A percentile compares a stretch with the other conserved stretches of the same genome.
phyloP scores from a whole-genome alignment of 2,797 vertebrate species.

The Manis pentadactyla region DNA sequence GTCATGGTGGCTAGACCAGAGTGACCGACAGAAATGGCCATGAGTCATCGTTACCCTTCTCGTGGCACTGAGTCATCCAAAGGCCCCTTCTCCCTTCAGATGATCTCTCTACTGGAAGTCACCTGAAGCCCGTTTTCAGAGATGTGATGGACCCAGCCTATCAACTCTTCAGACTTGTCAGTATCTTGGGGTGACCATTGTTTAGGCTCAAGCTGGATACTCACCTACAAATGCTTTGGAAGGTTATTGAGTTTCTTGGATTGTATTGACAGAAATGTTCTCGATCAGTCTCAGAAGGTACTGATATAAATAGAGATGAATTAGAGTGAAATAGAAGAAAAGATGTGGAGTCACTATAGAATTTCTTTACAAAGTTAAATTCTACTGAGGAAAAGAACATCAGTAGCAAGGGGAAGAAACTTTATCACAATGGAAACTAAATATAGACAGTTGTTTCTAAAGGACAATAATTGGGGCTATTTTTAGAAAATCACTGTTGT shows the following conservation, averaged over 20 bases:
- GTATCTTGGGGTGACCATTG: not conserved
- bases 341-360: not conserved
- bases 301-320: not conserved
- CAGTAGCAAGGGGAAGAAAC: not conserved
- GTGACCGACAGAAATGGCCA: not conserved
- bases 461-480: not conserved
- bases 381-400: not conserved
- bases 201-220: not conserved
- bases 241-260: not conserved
- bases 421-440: not conserved
- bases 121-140: not conserved
- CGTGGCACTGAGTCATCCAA: not conserved
- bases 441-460: not conserved
- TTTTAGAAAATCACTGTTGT: not conserved
- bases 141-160: not conserved
- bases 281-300: not conserved
- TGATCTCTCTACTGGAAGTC: not conserved
- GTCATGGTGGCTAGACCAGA: not conserved
- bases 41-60: not conserved
- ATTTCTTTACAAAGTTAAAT: conserved; percentile 6
- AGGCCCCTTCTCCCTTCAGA: not conserved
- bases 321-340: not conserved
- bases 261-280: not conserved
- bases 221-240: not conserved
- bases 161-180: not conserved